These are phyloP conservation scores for Argopecten irradians DNA, from an alignment of 1,140 invertebrate species.

Conservation along the genomic window DNA sequence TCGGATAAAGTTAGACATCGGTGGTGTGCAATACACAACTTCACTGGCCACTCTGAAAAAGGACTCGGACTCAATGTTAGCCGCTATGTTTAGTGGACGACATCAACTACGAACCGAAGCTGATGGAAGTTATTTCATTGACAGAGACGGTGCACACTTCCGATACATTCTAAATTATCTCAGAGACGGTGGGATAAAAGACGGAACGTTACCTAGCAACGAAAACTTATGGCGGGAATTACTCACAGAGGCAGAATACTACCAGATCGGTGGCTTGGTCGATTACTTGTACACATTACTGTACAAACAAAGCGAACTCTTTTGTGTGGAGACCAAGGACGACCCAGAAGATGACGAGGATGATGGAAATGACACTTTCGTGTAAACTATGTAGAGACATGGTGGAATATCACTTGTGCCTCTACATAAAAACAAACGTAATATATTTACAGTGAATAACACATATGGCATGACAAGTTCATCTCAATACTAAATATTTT, in stretches of 20 bases:
- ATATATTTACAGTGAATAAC: too few relatives aligned
- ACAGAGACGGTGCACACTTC: conserved; percentile 74
- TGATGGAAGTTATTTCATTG: conserved; percentile 73
- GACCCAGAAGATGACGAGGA: not conserved
- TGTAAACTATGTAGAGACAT: not conserved
- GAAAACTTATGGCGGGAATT: conserved; percentile 67
- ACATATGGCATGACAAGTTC: too few relatives aligned
- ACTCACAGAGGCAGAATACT: conserved; percentile 71
- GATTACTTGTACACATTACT: conserved; percentile 61
- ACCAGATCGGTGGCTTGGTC: conserved; percentile 65
- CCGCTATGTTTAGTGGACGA: conserved; percentile 75
- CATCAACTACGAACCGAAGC: conserved; percentile 60
- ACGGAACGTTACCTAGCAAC: conserved; percentile 68
- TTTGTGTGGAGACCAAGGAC: not conserved
- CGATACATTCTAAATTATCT: conserved; percentile 72
- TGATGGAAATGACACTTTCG: conserved; percentile 15
- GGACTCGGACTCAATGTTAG: conserved; percentile 74
- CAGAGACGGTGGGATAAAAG: conserved; percentile 70
- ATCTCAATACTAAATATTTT: too few relatives aligned
- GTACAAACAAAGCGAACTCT: conserved; percentile 33
- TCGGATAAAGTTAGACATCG: conserved; percentile 75
- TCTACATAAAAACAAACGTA: too few relatives aligned
- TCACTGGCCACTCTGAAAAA: conserved; percentile 70
- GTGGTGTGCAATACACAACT: conserved; percentile 74
- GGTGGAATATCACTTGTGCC: too few relatives aligned